These are phyloP conservation scores for Eristalinus sepulchralis DNA, from an alignment of 2,888 invertebrate species.

Conservation along the genomic window DNA sequence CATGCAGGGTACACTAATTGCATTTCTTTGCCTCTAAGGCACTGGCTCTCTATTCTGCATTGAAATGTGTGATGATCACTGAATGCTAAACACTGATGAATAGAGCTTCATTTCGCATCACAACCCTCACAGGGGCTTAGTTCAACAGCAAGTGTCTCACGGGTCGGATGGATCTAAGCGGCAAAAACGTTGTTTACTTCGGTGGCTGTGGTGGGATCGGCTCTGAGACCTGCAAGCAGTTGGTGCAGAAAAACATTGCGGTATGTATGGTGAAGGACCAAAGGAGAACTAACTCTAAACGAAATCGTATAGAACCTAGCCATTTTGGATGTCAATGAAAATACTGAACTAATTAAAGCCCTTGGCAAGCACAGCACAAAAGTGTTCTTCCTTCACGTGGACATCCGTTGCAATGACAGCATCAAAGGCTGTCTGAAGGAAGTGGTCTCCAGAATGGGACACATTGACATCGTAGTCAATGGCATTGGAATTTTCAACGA, in stretches of 20 bases:
- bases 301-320: conserved; percentile 74
- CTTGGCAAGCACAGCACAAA: conserved; percentile 74
- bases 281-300: not conserved
- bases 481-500: conserved; percentile 77
- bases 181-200: conserved; percentile 77
- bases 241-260: conserved; percentile 75
- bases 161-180: conserved; percentile 72
- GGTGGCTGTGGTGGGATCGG: conserved; percentile 77
- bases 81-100: no score
- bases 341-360: conserved; percentile 76
- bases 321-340: conserved; percentile 77
- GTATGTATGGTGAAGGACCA: conserved; percentile 53
- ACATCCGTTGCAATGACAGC: conserved; percentile 74
- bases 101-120: not conserved
- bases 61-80: no score
- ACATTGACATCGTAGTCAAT: conserved; percentile 54
- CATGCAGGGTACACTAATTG: no score
- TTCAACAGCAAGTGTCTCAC: not conserved
- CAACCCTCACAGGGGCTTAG: not conserved
- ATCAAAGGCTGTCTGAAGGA: conserved; percentile 75
- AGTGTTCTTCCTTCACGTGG: conserved; percentile 76
- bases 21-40: no score
- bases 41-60: no score
- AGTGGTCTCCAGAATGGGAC: conserved; percentile 71
- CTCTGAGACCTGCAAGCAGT: conserved; percentile 75